Evolutionary conservation across 2,113 vertebrate species (phyloP).

Genomic region (Carollia perspicillata): DNA sequence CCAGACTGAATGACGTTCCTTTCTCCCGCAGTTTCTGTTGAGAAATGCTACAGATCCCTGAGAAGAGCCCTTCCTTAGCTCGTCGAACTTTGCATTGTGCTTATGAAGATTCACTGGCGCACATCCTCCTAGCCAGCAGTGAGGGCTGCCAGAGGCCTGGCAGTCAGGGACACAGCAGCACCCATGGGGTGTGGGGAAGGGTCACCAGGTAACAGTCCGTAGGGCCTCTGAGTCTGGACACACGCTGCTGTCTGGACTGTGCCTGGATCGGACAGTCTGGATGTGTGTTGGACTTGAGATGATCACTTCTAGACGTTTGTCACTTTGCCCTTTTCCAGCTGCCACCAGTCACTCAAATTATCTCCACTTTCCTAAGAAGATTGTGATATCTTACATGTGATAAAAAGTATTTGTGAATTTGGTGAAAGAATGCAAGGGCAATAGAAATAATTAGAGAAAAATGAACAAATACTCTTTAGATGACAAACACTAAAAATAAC

Average conservation of each 20-base stretch:
- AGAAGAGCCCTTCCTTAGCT: background rate
- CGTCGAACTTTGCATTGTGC: background rate
- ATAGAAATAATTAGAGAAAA: background rate
- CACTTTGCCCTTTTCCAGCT: background rate
- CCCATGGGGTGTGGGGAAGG: background rate
- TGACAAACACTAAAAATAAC: background rate
- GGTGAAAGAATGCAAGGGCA: background rate
- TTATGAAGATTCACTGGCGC: slow-evolving; percentile 40
- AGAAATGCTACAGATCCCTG: slow-evolving; percentile 48
- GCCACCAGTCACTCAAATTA: background rate
- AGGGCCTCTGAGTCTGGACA: background rate
- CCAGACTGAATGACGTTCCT: slow-evolving; percentile 23
- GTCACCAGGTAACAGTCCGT: background rate
- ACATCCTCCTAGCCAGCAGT: background rate
- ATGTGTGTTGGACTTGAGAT: background rate
- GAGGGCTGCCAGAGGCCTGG: background rate
- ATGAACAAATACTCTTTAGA: background rate
- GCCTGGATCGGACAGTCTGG: background rate
- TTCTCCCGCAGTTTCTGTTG: background rate
- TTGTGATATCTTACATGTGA: background rate
- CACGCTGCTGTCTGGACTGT: background rate
- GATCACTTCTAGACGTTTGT: background rate
- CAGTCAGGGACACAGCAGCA: background rate
- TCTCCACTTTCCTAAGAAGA: background rate
- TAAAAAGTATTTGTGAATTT: background rate